phyloP scores from a whole-genome alignment of 1,140 invertebrate species.

The Odontomachus brunneus region DNA sequence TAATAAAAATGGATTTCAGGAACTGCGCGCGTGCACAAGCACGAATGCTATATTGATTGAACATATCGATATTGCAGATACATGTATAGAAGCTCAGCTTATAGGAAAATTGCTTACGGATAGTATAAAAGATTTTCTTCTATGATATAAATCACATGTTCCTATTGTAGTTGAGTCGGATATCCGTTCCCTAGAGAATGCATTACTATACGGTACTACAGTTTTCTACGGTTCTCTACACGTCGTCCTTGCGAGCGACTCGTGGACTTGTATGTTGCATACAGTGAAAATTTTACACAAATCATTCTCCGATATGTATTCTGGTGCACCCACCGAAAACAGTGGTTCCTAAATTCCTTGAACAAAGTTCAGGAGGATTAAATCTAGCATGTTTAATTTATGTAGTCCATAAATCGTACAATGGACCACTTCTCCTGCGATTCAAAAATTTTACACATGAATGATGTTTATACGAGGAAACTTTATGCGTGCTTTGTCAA shows the following conservation, averaged over 20 bases:
- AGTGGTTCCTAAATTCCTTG: background rate
- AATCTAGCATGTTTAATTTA: background rate
- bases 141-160: background rate
- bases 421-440: too few relatives aligned
- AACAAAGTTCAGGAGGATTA: background rate
- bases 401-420: background rate
- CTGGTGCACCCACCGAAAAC: background rate
- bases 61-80: background rate
- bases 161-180: background rate
- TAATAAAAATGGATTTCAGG: background rate
- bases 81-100: background rate
- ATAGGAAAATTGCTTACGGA: background rate
- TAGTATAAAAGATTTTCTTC: background rate
- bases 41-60: background rate
- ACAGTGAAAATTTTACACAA: background rate
- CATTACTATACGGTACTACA: background rate
- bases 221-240: background rate
- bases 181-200: background rate
- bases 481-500: background rate
- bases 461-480: background rate
- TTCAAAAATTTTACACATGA: background rate
- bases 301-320: background rate
- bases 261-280: too few relatives aligned
- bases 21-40: background rate
- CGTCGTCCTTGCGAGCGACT: too few relatives aligned